Evolutionary conservation across 2,797 vertebrate genomes (phyloP).

Genomic region (Hippoglossus hippoglossus): DNA sequence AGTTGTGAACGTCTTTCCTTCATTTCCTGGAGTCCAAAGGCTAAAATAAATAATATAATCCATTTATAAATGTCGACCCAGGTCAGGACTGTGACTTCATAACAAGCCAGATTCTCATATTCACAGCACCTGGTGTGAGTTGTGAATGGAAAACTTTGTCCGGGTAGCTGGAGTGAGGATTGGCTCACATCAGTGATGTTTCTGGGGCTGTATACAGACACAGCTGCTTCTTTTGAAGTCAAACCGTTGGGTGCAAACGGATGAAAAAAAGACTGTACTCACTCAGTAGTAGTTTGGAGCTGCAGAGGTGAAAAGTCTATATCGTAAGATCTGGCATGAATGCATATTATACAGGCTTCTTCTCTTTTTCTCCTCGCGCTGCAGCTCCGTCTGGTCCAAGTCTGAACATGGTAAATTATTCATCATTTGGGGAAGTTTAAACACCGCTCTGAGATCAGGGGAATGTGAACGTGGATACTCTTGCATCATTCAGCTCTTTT

Average conservation of each 20-base stretch:
- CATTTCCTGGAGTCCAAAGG: background rate
- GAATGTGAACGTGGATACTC: constrained; percentile 57
- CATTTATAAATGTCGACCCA: constrained; percentile 18
- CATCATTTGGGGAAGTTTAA: constrained; percentile 63
- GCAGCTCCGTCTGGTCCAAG: constrained; percentile 50
- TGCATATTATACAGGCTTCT: constrained; percentile 11
- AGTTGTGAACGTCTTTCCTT: background rate
- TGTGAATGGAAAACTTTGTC: constrained; percentile 51
- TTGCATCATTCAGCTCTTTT: constrained; percentile 65
- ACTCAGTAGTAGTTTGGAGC: background rate
- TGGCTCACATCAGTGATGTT: constrained; percentile 45
- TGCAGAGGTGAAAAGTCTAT: constrained; percentile 40
- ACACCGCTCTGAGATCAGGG: constrained; percentile 54
- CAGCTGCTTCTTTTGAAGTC: constrained; percentile 46
- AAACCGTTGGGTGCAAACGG: constrained; percentile 1
- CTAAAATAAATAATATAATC: constrained; percentile 23
- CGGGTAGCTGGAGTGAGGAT: constrained; percentile 46
- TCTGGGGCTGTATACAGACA: constrained; percentile 39
- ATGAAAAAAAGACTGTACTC: background rate
- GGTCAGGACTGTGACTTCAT: constrained; percentile 1
- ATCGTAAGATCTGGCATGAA: constrained; percentile 26
- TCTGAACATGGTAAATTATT: constrained; percentile 70
- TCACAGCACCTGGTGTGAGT: constrained; percentile 39
- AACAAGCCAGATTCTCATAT: constrained; percentile 21
- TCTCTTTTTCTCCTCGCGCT: background rate